Evolutionary conservation across 2,113 vertebrate species (phyloP).

Genomic region (Ciconia boyciana): DNA sequence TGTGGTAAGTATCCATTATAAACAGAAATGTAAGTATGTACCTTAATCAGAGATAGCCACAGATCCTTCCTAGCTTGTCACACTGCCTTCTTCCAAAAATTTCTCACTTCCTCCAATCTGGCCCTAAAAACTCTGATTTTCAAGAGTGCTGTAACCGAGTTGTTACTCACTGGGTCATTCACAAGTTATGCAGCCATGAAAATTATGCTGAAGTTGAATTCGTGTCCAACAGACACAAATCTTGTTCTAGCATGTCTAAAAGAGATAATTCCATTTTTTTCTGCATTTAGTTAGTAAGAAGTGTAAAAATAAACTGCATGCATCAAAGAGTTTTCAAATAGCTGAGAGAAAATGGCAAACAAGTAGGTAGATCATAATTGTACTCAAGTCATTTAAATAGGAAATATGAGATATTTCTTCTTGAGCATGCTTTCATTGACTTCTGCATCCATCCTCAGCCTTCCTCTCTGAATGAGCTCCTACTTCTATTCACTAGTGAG

Average conservation of each 20-base stretch:
- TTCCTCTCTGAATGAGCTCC: neutral
- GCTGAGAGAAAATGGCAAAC: neutral
- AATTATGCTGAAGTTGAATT: neutral
- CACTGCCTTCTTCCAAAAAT: neutral
- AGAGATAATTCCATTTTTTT: neutral
- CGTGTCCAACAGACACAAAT: neutral
- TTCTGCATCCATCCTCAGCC: neutral
- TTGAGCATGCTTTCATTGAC: neutral
- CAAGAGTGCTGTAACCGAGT: neutral
- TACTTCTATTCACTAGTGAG: neutral
- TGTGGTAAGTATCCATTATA: neutral
- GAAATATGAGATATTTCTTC: neutral
- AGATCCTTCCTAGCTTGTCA: neutral
- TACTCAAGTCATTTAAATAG: neutral
- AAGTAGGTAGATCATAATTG: neutral
- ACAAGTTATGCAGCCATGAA: neutral
- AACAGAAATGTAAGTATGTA: neutral
- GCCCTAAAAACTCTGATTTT: neutral
- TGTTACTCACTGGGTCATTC: neutral
- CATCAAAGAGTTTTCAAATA: neutral
- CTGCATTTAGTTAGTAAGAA: neutral
- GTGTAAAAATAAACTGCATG: neutral
- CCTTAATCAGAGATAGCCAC: neutral
- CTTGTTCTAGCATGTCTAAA: neutral
- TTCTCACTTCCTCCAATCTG: neutral